Evolutionary conservation across 2,113 vertebrate species (phyloP).

Genomic region (Embiotoca jacksoni): DNA sequence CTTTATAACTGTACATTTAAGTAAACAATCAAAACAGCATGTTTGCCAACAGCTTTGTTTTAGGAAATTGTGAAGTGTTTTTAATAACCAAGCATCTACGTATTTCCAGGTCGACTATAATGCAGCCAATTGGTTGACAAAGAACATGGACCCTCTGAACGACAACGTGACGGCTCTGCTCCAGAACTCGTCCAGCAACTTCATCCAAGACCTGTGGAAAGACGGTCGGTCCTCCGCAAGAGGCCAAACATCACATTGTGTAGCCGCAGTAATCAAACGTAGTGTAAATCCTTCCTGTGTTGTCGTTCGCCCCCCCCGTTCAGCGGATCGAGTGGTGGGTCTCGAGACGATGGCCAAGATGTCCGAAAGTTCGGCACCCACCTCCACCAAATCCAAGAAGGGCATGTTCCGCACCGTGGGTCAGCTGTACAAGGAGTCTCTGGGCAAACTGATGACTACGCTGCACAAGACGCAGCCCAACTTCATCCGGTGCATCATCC

Average conservation of each 20-base stretch:
- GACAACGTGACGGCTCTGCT: conserved; percentile 94
- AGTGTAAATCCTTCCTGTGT: rapidly evolving
- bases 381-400: conserved; percentile 96
- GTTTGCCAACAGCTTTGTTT: no score
- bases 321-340: conserved; percentile 96
- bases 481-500: conserved; percentile 98
- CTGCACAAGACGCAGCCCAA: conserved; percentile 96
- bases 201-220: conserved; percentile 96
- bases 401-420: conserved; percentile 99
- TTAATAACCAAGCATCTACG: background rate
- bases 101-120: conserved; percentile 92
- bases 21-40: no score
- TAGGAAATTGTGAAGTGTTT: no score
- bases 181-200: conserved; percentile 92
- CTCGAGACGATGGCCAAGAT: conserved; percentile 97
- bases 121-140: conserved; percentile 92
- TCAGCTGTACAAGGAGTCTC: conserved; percentile 97
- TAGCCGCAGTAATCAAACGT: background rate
- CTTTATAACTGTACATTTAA: no score
- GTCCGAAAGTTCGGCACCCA: conserved; percentile 91
- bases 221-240: conserved; percentile 84
- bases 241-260: no score
- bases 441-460: conserved; percentile 97
- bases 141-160: conserved; percentile 98
- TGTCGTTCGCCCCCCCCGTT: rapidly evolving